Evolutionary conservation across 2,113 vertebrate species (phyloP).

Genomic region (Hemiscyllium ocellatum): DNA sequence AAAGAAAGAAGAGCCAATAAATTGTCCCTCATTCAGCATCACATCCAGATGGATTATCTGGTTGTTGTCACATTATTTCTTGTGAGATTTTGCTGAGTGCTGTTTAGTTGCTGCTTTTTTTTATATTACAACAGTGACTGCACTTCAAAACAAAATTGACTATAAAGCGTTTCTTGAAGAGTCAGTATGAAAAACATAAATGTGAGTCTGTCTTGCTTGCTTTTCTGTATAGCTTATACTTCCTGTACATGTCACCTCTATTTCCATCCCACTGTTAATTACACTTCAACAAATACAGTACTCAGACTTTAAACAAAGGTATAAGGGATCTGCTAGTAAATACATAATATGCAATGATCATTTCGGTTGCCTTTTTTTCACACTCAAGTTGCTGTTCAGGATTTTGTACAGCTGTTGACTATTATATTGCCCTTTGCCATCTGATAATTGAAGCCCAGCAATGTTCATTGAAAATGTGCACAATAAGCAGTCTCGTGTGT

Average conservation of each 20-base stretch:
- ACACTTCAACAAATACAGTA: not conserved
- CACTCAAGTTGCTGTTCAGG: not conserved
- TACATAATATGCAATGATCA: not conserved
- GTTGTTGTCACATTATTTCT: no score
- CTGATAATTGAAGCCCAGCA: constrained; percentile 30
- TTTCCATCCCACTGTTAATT: not conserved
- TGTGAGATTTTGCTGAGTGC: no score
- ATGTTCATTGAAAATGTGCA: constrained; percentile 20
- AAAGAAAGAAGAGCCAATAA: no score
- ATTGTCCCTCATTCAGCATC: no score
- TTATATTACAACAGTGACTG: no score
- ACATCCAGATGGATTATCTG: no score
- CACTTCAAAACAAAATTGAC: no score
- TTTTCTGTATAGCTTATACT: not conserved
- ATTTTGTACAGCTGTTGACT: not conserved
- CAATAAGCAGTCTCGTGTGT: constrained; percentile 3
- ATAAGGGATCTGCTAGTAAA: not conserved
- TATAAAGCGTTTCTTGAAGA: no score
- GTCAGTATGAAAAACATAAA: not conserved
- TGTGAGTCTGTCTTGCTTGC: not conserved
- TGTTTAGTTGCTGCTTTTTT: no score
- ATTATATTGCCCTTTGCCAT: constrained; percentile 9
- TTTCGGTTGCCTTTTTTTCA: not conserved
- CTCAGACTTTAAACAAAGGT: not conserved
- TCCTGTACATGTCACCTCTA: not conserved